Evolutionary conservation across 2,888 invertebrate species (phyloP).

Genomic region (Antheraea assamensis): DNA sequence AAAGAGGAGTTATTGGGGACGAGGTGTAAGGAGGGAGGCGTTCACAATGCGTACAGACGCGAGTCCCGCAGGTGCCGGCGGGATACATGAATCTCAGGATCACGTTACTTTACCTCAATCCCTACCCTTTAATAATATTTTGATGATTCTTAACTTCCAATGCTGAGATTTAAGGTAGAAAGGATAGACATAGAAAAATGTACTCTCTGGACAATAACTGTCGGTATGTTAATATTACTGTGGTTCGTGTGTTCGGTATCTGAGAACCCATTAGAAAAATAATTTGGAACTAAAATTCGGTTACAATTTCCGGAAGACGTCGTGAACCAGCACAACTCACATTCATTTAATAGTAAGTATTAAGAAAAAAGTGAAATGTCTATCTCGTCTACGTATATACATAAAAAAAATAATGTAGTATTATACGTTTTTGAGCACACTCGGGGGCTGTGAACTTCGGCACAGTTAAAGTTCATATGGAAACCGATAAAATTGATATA

Average conservation of each 20-base stretch:
- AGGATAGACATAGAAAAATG: background rate
- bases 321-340: too few species aligned
- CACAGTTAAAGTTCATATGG: too few species aligned
- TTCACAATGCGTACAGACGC: too few species aligned
- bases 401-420: too few species aligned
- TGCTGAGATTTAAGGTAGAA: background rate
- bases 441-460: too few species aligned
- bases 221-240: background rate
- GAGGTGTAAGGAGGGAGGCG: background rate
- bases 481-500: too few species aligned
- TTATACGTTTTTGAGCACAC: too few species aligned
- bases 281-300: background rate
- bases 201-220: background rate
- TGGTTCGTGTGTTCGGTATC: background rate
- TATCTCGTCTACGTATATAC: too few species aligned
- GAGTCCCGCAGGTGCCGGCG: background rate
- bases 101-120: background rate
- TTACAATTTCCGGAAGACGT: background rate
- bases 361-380: too few species aligned
- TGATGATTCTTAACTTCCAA: background rate
- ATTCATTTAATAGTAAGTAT: too few species aligned
- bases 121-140: background rate
- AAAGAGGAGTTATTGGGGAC: background rate
- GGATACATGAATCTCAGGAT: background rate
- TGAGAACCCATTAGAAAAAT: background rate